These are phyloP conservation scores for Laothoe populi DNA, from an alignment of 2,888 invertebrate genomes.

Conservation along the genomic window DNA sequence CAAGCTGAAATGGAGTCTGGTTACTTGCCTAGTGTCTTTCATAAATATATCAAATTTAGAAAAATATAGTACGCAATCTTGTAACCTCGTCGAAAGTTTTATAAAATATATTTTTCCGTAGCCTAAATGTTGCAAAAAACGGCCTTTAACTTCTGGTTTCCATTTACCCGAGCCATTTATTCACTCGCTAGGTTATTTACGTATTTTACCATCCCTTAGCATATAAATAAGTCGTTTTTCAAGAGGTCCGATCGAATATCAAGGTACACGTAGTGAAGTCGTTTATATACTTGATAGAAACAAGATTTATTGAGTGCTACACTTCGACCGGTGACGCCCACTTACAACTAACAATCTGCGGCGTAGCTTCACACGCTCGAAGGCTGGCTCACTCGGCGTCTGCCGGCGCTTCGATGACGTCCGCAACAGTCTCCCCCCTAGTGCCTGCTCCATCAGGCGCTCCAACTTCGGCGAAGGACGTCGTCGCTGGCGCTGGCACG, in stretches of 20 bases:
- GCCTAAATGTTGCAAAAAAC: background rate
- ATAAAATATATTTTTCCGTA: background rate
- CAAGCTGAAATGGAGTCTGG: too few relatives aligned
- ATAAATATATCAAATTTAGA: too few relatives aligned
- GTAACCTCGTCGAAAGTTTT: background rate
- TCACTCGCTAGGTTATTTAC: slow-evolving; percentile 13
- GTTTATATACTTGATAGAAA: slow-evolving; percentile 33
- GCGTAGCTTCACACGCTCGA: too few relatives aligned
- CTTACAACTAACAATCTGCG: too few relatives aligned
- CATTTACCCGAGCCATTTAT: slow-evolving; percentile 5
- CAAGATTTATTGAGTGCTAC: slow-evolving; percentile 37
- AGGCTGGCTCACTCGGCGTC: too few relatives aligned
- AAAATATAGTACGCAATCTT: too few relatives aligned
- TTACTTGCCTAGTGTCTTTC: too few relatives aligned
- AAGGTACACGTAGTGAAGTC: slow-evolving; percentile 23
- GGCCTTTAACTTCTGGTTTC: background rate
- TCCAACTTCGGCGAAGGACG: too few relatives aligned
- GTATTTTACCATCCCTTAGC: background rate
- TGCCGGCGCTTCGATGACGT: too few relatives aligned
- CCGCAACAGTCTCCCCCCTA: too few relatives aligned
- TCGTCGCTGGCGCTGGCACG: too few relatives aligned
- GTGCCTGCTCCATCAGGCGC: too few relatives aligned
- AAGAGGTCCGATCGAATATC: slow-evolving; percentile 26
- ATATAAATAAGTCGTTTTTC: slow-evolving; percentile 24
- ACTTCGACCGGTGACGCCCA: slow-evolving; percentile 30